A percentile compares a stretch with the other conserved stretches of the same genome.
phyloP scores from a whole-genome alignment of 2,113 vertebrate species.

The Syrrhaptes paradoxus region DNA sequence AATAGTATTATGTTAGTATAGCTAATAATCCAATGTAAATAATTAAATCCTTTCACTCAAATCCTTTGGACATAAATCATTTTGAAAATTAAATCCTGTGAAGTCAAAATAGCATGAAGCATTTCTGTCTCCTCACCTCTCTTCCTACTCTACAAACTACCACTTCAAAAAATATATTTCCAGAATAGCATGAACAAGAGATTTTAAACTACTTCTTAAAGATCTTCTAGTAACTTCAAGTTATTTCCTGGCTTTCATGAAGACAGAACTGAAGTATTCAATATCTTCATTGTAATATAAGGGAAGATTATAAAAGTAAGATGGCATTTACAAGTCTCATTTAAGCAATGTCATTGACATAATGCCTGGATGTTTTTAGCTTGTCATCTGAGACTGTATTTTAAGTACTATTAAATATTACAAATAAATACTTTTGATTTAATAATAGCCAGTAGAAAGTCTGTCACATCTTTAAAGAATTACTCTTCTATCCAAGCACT shows the following conservation, averaged over 20 bases:
- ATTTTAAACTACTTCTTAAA: neutral
- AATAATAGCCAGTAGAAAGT: neutral
- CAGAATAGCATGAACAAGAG: neutral
- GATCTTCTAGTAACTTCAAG: neutral
- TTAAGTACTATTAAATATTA: neutral
- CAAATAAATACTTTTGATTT: neutral
- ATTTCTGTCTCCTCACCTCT: neutral
- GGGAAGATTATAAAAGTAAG: neutral
- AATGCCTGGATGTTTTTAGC: neutral
- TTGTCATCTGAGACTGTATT: neutral
- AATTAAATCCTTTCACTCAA: neutral
- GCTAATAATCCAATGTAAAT: neutral
- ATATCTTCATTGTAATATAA: neutral
- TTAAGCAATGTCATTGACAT: neutral
- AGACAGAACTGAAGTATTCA: neutral
- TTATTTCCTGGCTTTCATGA: neutral
- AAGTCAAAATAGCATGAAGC: neutral
- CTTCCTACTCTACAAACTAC: neutral
- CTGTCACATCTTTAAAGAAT: neutral
- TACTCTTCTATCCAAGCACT: neutral
- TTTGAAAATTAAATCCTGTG: neutral
- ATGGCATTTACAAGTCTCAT: neutral
- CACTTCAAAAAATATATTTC: neutral
- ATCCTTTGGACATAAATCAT: slow-evolving; percentile 12
- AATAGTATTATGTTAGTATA: neutral